Conservation (phyloP, 1,140 invertebrate genomes). For the Drosophila nebulosa region DNA sequence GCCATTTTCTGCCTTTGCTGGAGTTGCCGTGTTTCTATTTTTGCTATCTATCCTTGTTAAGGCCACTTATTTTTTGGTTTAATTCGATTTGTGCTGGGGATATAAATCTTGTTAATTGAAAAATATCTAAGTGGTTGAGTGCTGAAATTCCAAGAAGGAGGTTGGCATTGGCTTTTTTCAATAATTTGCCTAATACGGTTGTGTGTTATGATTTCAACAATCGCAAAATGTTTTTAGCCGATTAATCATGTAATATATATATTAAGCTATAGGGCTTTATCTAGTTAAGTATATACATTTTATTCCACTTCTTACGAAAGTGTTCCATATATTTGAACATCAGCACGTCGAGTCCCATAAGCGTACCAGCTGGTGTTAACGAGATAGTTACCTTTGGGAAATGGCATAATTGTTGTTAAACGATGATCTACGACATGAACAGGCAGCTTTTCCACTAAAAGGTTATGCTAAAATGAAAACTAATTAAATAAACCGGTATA, state of each 20-base stretch:
- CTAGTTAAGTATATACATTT: too few species aligned
- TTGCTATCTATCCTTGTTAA: slow-evolving; percentile 19
- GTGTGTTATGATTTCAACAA: neutral
- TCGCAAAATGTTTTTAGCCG: too few species aligned
- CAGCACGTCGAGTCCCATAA: neutral
- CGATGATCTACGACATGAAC: neutral
- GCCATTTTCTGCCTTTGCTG: neutral
- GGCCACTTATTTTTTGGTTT: slow-evolving; percentile 40
- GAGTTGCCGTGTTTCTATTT: neutral
- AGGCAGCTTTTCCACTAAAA: neutral
- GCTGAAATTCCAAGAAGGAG: neutral
- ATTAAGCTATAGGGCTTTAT: too few species aligned
- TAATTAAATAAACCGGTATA: neutral
- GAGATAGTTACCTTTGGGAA: neutral
- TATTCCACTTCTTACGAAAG: neutral
- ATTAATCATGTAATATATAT: too few species aligned
- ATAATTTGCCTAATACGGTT: neutral
- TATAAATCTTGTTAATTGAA: slow-evolving; percentile 58
- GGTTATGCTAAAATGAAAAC: neutral
- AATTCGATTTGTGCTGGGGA: slow-evolving; percentile 46
- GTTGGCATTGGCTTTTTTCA: neutral
- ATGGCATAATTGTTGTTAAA: neutral
- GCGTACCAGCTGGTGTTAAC: neutral
- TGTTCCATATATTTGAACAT: neutral
- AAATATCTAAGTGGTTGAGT: slow-evolving; percentile 23